Percentiles rank a stretch among this genome's conserved stretches.
These are phyloP conservation scores for Tenthredo livida DNA, from an alignment of 2,888 invertebrate species.

Conservation along the genomic window DNA sequence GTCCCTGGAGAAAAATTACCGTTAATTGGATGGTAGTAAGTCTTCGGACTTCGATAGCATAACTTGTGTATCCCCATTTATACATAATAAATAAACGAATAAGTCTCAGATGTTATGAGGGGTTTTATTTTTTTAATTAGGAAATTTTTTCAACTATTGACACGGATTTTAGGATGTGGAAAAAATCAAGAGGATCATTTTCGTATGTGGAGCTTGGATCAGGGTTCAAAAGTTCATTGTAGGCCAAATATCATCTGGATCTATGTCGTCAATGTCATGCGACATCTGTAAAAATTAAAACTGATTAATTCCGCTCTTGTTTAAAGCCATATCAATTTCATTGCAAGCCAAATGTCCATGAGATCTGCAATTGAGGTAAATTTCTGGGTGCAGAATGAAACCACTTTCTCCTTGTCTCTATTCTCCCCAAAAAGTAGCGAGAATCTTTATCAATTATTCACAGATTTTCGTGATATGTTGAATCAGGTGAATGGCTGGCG, in stretches of 20 bases:
- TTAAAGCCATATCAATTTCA: constrained; percentile 6
- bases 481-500: not conserved
- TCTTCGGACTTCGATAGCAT: too few relatives aligned
- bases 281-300: constrained; percentile 64
- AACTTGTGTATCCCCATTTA: not conserved
- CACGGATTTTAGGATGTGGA: not conserved
- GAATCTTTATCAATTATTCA: not conserved
- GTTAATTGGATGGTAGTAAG: not conserved
- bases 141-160: not conserved
- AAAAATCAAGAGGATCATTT: not conserved
- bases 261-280: constrained; percentile 63
- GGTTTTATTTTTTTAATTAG: not conserved
- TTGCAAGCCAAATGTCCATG: not conserved
- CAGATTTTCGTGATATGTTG: too few relatives aligned
- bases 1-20: constrained; percentile 53
- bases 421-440: too few relatives aligned
- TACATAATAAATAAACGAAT: constrained; percentile 8
- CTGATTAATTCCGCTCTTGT: not conserved
- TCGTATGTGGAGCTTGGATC: not conserved
- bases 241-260: constrained; percentile 63
- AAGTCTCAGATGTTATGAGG: constrained; percentile 23
- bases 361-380: not conserved
- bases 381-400: too few relatives aligned
- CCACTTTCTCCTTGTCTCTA: too few relatives aligned
- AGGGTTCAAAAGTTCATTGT: constrained; percentile 43